A percentile compares a stretch with the other conserved stretches of the same genome.
Conservation (phyloP, 2,113 vertebrate genomes). For the Casuarius casuarius region DNA sequence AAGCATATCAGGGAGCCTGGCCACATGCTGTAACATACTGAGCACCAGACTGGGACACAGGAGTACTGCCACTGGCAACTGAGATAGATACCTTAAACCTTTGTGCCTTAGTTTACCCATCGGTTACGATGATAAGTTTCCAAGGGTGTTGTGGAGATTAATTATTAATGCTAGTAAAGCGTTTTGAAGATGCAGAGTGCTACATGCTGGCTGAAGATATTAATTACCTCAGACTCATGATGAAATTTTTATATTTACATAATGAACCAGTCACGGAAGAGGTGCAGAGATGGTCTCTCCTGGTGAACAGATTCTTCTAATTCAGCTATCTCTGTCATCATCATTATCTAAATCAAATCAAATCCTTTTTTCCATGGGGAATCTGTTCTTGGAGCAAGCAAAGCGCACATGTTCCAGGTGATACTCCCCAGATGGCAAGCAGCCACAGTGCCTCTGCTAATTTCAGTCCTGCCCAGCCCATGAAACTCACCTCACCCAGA, state of each 20-base stretch:
- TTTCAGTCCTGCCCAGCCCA: slow-evolving; percentile 79
- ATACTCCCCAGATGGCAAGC: slow-evolving; percentile 68
- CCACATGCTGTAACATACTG: neutral
- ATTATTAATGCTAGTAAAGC: slow-evolving; percentile 9
- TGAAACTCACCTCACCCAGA: slow-evolving; percentile 87
- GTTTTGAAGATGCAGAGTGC: slow-evolving; percentile 27
- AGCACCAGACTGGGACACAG: neutral
- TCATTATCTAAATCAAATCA: neutral
- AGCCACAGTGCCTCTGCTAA: slow-evolving; percentile 71
- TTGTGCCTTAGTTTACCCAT: slow-evolving; percentile 26
- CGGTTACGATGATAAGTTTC: slow-evolving; percentile 24
- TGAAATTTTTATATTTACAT: slow-evolving; percentile 43
- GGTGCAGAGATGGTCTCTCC: slow-evolving; percentile 32
- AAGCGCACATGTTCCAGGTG: slow-evolving; percentile 33
- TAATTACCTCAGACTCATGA: slow-evolving; percentile 43
- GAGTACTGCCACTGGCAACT: neutral
- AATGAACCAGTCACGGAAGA: neutral
- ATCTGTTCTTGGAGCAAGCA: slow-evolving; percentile 7
- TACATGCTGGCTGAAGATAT: slow-evolving; percentile 29
- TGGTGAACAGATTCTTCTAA: slow-evolving; percentile 20
- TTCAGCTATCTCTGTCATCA: neutral
- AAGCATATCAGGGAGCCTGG: neutral
- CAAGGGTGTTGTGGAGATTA: slow-evolving; percentile 38
- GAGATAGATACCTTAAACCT: neutral
- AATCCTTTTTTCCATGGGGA: slow-evolving; percentile 5